Percentiles rank a stretch among this genome's conserved stretches.
Evolutionary conservation across 2,888 invertebrate species (phyloP).

Genomic region (Venusia cambrica): DNA sequence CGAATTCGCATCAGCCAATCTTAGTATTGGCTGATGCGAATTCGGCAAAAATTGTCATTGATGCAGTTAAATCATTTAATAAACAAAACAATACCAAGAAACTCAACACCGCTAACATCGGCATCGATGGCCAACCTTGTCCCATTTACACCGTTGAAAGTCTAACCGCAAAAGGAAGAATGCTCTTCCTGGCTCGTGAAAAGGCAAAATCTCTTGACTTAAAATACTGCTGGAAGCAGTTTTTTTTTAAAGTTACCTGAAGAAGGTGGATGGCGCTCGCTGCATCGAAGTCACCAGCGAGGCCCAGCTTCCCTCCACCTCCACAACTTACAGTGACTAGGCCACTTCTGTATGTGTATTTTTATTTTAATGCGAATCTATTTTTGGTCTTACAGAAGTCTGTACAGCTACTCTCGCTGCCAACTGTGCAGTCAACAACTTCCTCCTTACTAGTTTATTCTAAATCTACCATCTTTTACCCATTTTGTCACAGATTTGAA

Average conservation of each 20-base stretch:
- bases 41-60: background rate
- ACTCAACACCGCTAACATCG: background rate
- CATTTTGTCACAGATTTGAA: too few species aligned
- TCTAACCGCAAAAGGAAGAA: background rate
- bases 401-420: too few species aligned
- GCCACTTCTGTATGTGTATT: too few species aligned
- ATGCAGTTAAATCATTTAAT: background rate
- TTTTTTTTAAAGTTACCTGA: too few species aligned
- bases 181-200: background rate
- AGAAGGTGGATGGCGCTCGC: background rate
- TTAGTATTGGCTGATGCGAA: too few species aligned
- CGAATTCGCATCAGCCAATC: background rate
- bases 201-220: background rate
- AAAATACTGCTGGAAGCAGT: constrained; percentile 1
- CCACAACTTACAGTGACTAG: background rate
- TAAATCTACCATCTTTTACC: too few species aligned
- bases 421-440: too few species aligned
- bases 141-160: background rate
- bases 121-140: background rate
- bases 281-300: background rate
- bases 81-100: background rate
- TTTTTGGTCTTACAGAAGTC: too few species aligned
- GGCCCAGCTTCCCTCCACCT: background rate
- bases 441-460: too few species aligned
- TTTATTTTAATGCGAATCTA: too few species aligned